These are phyloP conservation scores for Bothrops jararaca DNA, from an alignment of 2,113 vertebrate genomes.

Conservation along the genomic window DNA sequence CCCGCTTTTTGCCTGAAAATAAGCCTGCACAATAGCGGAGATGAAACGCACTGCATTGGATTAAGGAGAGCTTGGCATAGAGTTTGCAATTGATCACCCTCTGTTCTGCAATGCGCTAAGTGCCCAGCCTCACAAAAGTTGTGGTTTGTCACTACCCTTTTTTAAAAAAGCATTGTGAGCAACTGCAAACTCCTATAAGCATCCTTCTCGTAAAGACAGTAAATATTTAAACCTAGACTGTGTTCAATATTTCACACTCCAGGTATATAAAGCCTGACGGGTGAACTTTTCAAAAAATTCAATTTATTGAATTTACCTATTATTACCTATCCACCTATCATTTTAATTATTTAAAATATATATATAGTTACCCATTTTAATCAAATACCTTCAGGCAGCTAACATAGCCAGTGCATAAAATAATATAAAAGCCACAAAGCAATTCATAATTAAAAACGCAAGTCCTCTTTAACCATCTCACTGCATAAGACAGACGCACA, in stretches of 20 bases:
- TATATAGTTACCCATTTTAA: not conserved
- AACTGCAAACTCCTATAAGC: not conserved
- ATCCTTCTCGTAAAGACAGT: not conserved
- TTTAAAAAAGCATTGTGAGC: not conserved
- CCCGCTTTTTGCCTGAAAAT: not conserved
- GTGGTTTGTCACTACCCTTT: not conserved
- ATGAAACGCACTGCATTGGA: not conserved
- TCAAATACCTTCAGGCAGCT: not conserved
- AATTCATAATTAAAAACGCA: not conserved
- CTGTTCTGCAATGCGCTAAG: not conserved
- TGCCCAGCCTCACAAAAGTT: not conserved
- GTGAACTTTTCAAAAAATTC: not conserved
- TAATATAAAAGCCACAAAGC: not conserved
- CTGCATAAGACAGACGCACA: not conserved
- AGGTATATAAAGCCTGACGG: not conserved
- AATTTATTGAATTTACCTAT: not conserved
- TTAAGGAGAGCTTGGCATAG: not conserved
- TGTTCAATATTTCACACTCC: not conserved
- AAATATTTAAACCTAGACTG: too few species aligned
- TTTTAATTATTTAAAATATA: not conserved
- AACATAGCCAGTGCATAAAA: not conserved
- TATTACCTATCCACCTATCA: not conserved
- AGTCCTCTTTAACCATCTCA: not conserved
- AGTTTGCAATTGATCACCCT: not conserved
- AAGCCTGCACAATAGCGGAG: not conserved